Base-by-base conservation (phyloP, 2,113 vertebrate species). In the Cynocephalus volans region DNA sequence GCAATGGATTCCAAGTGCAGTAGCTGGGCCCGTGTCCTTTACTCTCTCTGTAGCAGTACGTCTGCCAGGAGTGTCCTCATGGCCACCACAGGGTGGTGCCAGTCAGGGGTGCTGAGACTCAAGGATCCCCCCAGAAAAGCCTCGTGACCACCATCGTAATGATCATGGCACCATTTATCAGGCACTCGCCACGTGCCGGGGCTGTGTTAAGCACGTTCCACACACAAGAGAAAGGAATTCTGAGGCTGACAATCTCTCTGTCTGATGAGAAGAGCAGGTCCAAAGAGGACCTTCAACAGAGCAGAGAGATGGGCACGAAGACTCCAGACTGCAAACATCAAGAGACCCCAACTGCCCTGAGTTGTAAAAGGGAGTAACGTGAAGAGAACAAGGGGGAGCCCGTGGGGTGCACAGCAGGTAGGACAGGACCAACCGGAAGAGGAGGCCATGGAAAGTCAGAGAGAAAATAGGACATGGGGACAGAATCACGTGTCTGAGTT, bases 11-110 rank as follows among this genome's bases (percentile, higher is more conserved):
- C 41, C 36, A 69, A 45, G 5, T 33, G 50, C 72, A 28, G 31
- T 1, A 48, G 36, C 62, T 19, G 10, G 14, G 10, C 21, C 62
- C 23, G 14, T 9, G 8, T 14, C 33, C 50, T 8, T 9, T 0
- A 14, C 4, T 1, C 23, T 33, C 60, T 31, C 88, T 54, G 23
- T 3, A 3, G 12, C 0, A 1, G 60, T 6, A 2, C 26, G 0
- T 52, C 41, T 75, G 23, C 81, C 70, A 7, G 24, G 33, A 36
- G 31, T 41, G 6, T 33, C 8, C 45, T 41, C 52, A 33, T 1
- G 23, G 58, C 33, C 56, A 36, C 69, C 10, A 6, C 18, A 41
- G 18, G n/a, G n/a, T n/a, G n/a, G 19, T 8, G 31, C 41, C 41
- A 4, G 10, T 0, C n/a, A 19, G 26, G 1, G 41, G 41, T 41